Evolutionary conservation across 2,888 invertebrate genomes (phyloP).

Genomic region (Drosophila pseudotalamancana): DNA sequence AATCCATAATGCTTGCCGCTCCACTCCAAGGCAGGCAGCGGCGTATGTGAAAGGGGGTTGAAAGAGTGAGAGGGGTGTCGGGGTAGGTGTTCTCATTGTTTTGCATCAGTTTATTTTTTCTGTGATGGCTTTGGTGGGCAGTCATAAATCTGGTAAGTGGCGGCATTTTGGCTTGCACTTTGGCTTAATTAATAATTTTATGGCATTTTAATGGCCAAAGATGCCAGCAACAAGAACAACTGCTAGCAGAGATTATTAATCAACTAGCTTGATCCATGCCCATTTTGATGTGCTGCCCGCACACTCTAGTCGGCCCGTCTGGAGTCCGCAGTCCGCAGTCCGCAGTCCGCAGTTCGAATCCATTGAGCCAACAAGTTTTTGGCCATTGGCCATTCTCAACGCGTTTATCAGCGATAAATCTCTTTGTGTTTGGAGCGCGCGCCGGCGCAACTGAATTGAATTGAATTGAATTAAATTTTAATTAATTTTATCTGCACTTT

Average conservation of each 20-base stretch:
- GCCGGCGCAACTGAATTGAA: constrained; percentile 77
- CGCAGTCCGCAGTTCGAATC: constrained; percentile 16
- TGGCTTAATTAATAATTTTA: constrained; percentile 80
- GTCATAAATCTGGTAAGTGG: constrained; percentile 74
- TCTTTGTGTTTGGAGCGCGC: constrained; percentile 74
- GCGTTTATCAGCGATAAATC: constrained; percentile 81
- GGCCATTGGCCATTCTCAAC: constrained; percentile 69
- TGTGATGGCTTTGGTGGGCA: neutral
- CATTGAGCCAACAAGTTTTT: constrained; percentile 59
- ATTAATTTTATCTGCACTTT: constrained; percentile 78
- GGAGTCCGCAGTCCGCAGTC: neutral
- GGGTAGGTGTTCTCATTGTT: constrained; percentile 12
- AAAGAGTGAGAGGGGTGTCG: neutral
- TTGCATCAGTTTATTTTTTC: constrained; percentile 27
- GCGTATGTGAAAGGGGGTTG: neutral
- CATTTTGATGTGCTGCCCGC: constrained; percentile 13
- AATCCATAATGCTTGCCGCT: constrained; percentile 82
- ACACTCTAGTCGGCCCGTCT: neutral
- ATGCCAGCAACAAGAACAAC: constrained; percentile 19
- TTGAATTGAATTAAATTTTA: constrained; percentile 81
- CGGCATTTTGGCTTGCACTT: constrained; percentile 59
- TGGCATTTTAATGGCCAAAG: constrained; percentile 75
- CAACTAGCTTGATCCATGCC: constrained; percentile 58
- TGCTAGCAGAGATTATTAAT: constrained; percentile 47
- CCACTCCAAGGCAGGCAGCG: constrained; percentile 36